Evolutionary conservation across 1,140 invertebrate genomes (phyloP).

Genomic region (Orchestia grillus): DNA sequence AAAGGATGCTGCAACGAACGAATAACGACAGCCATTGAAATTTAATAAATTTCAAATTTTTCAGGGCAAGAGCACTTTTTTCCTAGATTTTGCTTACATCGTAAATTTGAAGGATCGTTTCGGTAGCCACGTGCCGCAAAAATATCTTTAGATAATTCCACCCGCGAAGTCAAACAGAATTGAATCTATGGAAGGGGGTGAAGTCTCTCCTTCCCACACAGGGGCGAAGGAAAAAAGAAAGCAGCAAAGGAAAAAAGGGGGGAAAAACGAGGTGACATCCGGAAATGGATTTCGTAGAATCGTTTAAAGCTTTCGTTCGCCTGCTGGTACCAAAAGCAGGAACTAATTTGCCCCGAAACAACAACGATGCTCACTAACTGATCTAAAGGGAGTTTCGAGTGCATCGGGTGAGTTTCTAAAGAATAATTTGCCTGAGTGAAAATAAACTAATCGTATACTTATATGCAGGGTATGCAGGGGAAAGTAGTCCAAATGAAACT

Average conservation of each 20-base stretch:
- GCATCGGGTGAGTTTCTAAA: background rate
- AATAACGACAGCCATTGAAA: background rate
- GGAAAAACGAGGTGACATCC: background rate
- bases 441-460: background rate
- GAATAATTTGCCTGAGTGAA: background rate
- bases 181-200: background rate
- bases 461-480: background rate
- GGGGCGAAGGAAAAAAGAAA: background rate
- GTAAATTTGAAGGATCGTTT: background rate
- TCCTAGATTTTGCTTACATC: background rate
- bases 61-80: background rate
- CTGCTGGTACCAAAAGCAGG: background rate
- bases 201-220: background rate
- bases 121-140: background rate
- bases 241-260: background rate
- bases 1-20: background rate
- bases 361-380: background rate
- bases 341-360: background rate
- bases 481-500: no score
- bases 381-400: background rate
- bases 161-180: background rate
- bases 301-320: background rate
- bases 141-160: background rate
- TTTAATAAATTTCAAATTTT: background rate
- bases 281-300: background rate